Evolutionary conservation across 1,140 invertebrate species (phyloP).

Genomic region (Calephelis nemesis): DNA sequence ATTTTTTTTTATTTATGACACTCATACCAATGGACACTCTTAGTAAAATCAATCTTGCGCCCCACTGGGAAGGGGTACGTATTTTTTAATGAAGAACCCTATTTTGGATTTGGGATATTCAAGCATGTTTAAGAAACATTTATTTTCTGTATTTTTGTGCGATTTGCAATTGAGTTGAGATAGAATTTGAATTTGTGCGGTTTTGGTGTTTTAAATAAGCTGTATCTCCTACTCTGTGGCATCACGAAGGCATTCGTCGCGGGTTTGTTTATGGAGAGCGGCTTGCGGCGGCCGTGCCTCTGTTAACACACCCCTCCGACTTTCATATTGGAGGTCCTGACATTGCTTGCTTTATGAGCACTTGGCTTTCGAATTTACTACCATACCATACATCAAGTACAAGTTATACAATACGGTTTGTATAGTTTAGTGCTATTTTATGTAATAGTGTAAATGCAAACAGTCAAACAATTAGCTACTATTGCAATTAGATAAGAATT

Average conservation of each 20-base stretch:
- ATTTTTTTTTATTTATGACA: too few species aligned
- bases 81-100: too few species aligned
- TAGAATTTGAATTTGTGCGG: background rate
- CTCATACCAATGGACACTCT: too few species aligned
- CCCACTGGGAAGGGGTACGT: too few species aligned
- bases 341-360: constrained; percentile 24
- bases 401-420: background rate
- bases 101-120: too few species aligned
- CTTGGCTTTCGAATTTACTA: constrained; percentile 7
- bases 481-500: too few species aligned
- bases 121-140: too few species aligned
- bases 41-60: too few species aligned
- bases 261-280: constrained; percentile 24
- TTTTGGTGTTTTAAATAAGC: background rate
- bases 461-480: background rate
- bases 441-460: background rate
- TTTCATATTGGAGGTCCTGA: constrained; percentile 30
- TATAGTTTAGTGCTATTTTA: too few species aligned
- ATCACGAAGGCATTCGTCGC: constrained; percentile 26
- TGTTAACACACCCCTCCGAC: constrained; percentile 30
- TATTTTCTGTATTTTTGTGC: too few species aligned
- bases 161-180: too few species aligned
- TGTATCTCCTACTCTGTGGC: constrained; percentile 16
- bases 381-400: constrained; percentile 5
- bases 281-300: constrained; percentile 33